Evolutionary conservation across 2,888 invertebrate species (phyloP), one percentile per base, ranked within the genome.

Genomic region (Smittia sp.): DNA sequence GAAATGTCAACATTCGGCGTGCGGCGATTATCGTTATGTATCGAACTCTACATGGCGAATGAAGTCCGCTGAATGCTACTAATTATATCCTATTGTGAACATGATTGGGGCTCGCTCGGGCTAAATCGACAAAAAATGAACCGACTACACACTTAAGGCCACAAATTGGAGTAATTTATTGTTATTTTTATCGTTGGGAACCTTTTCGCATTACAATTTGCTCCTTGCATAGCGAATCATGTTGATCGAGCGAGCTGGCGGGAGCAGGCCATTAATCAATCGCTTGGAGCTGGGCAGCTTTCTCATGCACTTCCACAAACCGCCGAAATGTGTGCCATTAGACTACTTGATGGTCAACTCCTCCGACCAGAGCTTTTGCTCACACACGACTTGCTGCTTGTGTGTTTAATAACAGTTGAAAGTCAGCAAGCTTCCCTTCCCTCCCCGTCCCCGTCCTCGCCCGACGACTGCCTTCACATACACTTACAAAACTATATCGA

Each of bases 61-160:
- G 22, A 58, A 58, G 58, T 24, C 22, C 58, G 11, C 22, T 70
- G 32, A 52, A 2, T 46, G 46, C 46, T 46, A 58, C 39, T 70
- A 70, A 70, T 70, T 70, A 69, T 46, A 70, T 70, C 70, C 70
- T 27, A 70, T 70, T 70, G 54, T 70, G 11, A 70, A 70, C 70
- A 70, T 58, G 70, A 70, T 58, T 70, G 58, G 52, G 41, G 13
- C n/a, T 58, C 18, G 27, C 25, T n/a, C 18, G 22, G 11, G 58
- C 2, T 13, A 24, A 58, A 58, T 58, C 58, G 20, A 15, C 65
- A 6, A 32, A n/a, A 7, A 70, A 70, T 52, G 27, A 69, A 69
- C 24, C 46, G 46, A 32, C 3, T 46, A 15, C 46, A 46, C 46
- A 46, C 24, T 46, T 70, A 52, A 15, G 58, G 4, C 20, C 68